These are phyloP conservation scores for Pardosa pseudoannulata DNA, from an alignment of 2,888 invertebrate genomes.

Conservation along the genomic window DNA sequence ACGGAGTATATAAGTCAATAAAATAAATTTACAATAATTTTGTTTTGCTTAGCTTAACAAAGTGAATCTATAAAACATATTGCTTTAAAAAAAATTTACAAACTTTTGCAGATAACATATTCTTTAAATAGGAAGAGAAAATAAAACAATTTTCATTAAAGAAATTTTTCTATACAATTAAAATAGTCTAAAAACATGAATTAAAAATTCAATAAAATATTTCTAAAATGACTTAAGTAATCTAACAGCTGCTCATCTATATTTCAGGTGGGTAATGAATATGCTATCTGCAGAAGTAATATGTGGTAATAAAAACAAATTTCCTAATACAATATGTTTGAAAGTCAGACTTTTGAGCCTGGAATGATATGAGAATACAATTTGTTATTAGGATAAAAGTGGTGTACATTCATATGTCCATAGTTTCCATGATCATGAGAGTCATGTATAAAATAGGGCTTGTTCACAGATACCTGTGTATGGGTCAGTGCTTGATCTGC, in stretches of 20 bases:
- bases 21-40: not conserved
- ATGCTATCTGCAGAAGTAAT: not conserved
- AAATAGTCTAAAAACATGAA: too few relatives aligned
- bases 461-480: not conserved
- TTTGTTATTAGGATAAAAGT: conserved; percentile 35
- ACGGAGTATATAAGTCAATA: not conserved
- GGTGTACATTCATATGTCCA: conserved; percentile 47
- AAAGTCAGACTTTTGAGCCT: conserved; percentile 66
- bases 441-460: conserved; percentile 50
- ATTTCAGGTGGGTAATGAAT: too few relatives aligned
- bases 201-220: too few relatives aligned
- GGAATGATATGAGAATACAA: conserved; percentile 59
- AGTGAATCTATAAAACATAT: conserved; percentile 7
- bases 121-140: too few relatives aligned
- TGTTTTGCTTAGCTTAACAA: not conserved
- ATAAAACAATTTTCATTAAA: too few relatives aligned
- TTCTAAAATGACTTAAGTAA: too few relatives aligned
- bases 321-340: not conserved
- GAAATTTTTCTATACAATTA: too few relatives aligned
- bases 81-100: not conserved
- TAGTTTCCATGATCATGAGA: conserved; percentile 47
- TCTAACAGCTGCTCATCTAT: too few relatives aligned
- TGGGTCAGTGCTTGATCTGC: conserved; percentile 17
- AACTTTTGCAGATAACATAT: conserved; percentile 4
- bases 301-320: not conserved